Conservation (phyloP, 2,113 vertebrate species). For the Sinocyclocheilus anshuiensis region DNA sequence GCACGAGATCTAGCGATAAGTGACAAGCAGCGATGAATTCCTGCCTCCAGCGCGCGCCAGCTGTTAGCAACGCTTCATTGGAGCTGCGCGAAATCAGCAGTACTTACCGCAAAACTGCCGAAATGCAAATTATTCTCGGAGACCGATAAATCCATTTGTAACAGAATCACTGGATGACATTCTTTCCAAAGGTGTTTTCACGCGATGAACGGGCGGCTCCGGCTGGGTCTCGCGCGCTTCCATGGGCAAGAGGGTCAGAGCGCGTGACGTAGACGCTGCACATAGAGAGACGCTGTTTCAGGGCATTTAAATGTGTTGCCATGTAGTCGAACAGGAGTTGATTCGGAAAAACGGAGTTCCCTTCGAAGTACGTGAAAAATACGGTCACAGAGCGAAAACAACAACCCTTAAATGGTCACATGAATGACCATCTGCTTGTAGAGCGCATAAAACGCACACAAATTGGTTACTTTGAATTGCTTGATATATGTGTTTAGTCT, state of each 20-base stretch:
- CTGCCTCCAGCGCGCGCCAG: constrained; percentile 23
- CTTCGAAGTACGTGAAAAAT: neutral
- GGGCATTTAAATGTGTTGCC: constrained; percentile 38
- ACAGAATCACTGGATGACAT: constrained; percentile 18
- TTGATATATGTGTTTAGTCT: neutral
- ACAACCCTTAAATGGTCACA: neutral
- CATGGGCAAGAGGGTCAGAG: constrained; percentile 48
- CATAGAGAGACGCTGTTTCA: constrained; percentile 41
- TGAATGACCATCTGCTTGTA: constrained; percentile 7
- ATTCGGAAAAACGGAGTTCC: neutral
- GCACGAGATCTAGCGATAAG: constrained; percentile 8
- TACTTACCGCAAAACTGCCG: constrained; percentile 43
- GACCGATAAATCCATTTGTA: constrained; percentile 7
- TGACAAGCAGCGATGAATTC: constrained; percentile 25
- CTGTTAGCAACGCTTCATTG: constrained; percentile 24
- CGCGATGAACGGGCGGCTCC: constrained; percentile 34
- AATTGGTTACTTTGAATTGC: constrained; percentile 4
- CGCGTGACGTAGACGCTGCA: constrained; percentile 52
- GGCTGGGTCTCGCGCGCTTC: constrained; percentile 50
- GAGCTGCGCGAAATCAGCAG: neutral
- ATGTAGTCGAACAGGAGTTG: constrained; percentile 18
- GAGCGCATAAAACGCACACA: constrained; percentile 12
- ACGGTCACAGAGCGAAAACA: neutral
- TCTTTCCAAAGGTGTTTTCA: constrained; percentile 7
- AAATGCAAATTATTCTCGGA: constrained; percentile 14